These are phyloP conservation scores for Xenus cinereus DNA, from an alignment of 2,113 vertebrate species.

Conservation along the genomic window DNA sequence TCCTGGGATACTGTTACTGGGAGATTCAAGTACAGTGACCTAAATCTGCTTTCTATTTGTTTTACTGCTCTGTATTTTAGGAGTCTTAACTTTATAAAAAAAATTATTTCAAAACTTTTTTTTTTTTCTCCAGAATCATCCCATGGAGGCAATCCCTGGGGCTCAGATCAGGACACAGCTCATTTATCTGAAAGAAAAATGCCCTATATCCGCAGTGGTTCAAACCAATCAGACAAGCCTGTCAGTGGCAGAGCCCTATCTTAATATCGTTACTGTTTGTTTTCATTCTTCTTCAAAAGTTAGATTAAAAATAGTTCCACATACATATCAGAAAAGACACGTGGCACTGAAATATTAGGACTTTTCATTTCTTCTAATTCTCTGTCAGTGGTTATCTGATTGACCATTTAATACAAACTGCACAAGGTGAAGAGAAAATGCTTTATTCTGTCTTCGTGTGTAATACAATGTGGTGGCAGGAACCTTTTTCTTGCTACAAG, in stretches of 20 bases:
- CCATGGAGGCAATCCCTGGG: background rate
- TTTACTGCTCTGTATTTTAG: background rate
- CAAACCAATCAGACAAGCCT: background rate
- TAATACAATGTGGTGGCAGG: background rate
- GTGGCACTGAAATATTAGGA: background rate
- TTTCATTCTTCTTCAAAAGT: background rate
- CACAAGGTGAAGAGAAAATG: background rate
- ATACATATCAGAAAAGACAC: background rate
- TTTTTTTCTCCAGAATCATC: background rate
- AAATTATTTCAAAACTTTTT: background rate
- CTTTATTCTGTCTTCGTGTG: background rate
- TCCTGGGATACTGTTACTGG: background rate
- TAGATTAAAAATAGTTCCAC: background rate
- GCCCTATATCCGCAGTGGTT: accelerated
- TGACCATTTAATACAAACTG: background rate
- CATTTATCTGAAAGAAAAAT: background rate
- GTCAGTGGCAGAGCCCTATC: background rate
- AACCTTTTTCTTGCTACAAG: background rate
- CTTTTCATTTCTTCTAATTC: background rate
- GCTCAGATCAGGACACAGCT: background rate
- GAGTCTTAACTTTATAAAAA: background rate
- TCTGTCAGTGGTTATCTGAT: background rate
- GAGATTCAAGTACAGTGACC: background rate
- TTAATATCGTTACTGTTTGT: background rate
- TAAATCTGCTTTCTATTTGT: background rate